phyloP scores from a whole-genome alignment of 2,113 vertebrate genomes.

The Spheniscus mendiculus region DNA sequence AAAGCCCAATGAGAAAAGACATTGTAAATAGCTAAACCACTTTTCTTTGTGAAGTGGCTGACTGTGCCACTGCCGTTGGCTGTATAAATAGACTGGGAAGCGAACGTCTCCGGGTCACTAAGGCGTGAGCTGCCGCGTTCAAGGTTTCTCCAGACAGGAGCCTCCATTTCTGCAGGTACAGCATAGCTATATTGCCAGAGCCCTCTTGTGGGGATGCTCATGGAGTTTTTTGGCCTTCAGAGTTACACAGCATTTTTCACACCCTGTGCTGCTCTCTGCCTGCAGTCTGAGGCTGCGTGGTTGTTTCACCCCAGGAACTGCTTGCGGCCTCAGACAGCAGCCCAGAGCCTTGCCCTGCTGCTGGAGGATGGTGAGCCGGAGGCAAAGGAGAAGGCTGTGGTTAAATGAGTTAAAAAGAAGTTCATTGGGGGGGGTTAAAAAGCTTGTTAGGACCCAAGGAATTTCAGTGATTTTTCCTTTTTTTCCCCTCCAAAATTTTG shows the following conservation, averaged over 20 bases:
- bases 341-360: background rate
- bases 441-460: background rate
- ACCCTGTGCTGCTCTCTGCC: rapidly evolving
- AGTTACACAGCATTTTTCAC: background rate
- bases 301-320: background rate
- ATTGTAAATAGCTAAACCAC: background rate
- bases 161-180: background rate
- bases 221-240: background rate
- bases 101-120: rapidly evolving
- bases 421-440: background rate
- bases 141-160: background rate
- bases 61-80: rapidly evolving
- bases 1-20: background rate
- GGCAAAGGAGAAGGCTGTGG: background rate
- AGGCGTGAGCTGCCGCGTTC: rapidly evolving
- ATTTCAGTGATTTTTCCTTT: background rate
- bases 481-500: too few species aligned
- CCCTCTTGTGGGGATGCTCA: background rate
- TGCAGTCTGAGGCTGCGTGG: rapidly evolving
- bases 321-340: rapidly evolving
- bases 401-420: background rate
- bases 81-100: background rate
- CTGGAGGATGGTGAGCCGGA: background rate
- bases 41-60: background rate
- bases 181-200: background rate